Evolutionary conservation across 1,140 invertebrate genomes (phyloP).

Genomic region (Sitophilus oryzae): DNA sequence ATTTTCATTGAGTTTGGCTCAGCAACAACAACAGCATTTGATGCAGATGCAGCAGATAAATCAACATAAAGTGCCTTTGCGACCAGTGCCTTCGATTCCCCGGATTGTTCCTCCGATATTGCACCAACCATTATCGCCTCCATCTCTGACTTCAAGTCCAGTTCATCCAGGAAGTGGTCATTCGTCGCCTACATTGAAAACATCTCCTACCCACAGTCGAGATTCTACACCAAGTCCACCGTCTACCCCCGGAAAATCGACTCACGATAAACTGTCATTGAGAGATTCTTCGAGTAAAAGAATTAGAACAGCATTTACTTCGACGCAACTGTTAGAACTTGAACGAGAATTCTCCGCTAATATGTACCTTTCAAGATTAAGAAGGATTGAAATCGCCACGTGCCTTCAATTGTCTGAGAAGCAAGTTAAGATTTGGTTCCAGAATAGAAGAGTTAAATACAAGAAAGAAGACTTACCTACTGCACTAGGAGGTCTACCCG

Average conservation of each 20-base stretch:
- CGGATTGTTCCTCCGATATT: constrained; percentile 16
- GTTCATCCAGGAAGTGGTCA: constrained; percentile 41
- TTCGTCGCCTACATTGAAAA: constrained; percentile 19
- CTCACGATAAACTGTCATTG: constrained; percentile 35
- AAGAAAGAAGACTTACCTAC: constrained; percentile 69
- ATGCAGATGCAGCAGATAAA: constrained; percentile 11
- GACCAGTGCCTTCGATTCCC: constrained; percentile 35
- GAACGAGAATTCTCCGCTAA: constrained; percentile 88
- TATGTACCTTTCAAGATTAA: constrained; percentile 81
- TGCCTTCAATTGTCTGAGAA: constrained; percentile 84
- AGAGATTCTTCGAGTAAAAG: constrained; percentile 58
- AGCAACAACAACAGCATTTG: constrained; percentile 49
- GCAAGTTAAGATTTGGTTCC: constrained; percentile 95
- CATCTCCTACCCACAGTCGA: constrained; percentile 43
- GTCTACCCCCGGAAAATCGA: constrained; percentile 42
- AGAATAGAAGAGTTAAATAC: constrained; percentile 84
- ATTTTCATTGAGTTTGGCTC: constrained; percentile 54
- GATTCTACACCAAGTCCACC: constrained; percentile 55
- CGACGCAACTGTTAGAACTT: constrained; percentile 82
- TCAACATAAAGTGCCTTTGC: constrained; percentile 29
- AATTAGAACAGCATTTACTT: constrained; percentile 88
- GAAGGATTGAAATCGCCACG: constrained; percentile 88
- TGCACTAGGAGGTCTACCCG: constrained; percentile 11
- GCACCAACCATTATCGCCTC: constrained; percentile 44
- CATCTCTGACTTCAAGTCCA: constrained; percentile 40